Base-by-base conservation (phyloP, 2,888 invertebrate species). In the Piscicola geometra region DNA sequence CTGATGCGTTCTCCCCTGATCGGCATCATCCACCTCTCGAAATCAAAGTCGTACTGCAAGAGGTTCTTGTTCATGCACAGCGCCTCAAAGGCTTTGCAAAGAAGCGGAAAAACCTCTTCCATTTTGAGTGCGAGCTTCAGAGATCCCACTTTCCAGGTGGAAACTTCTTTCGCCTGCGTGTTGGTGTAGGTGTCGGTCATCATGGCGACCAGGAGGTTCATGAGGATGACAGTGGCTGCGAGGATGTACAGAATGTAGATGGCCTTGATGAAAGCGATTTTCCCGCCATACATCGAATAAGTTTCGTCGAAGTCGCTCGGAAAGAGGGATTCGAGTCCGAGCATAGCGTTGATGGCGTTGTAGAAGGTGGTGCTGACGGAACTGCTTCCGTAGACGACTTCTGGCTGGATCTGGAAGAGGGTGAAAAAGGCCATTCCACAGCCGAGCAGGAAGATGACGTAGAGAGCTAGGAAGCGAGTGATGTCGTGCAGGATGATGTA, bases 401-500 rank as follows among this genome's bases (percentile, higher is more conserved):
- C 77, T 0, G 77, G 47, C 0, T 81, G 80, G 32, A 81, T 79
- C 75, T 83, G 83, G 75, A 84, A 82, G 30, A 83, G 66, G 0
- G 81, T 80, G 75, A 84, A 82, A 66, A 84, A 80, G 25, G 83
- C 83, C 76, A 84, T 82, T 0, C 82, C 81, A 78, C 84, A 85
- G 5, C 82, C 84, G 47, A 84, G 75, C 35, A 84, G 78, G 18
- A 85, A 82, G 76, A 84, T 83, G 35, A 81, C 56, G 77, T 84
- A 85, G 70, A 85, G 81, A 41, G 84, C 80, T 9, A 84, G 69
- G 76, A 84, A 84, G 21, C 83, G 79, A 3, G 81, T 75, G 21
- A 84, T 81, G 78, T 85, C 84, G n/a, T 81, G 76, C 69, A 83
- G 70, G 50, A 85, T 81, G 81, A 85, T 85, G 76, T 82, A 82